phyloP scores from a whole-genome alignment of 2,888 invertebrate genomes.

The Platycheirus albimanus region DNA sequence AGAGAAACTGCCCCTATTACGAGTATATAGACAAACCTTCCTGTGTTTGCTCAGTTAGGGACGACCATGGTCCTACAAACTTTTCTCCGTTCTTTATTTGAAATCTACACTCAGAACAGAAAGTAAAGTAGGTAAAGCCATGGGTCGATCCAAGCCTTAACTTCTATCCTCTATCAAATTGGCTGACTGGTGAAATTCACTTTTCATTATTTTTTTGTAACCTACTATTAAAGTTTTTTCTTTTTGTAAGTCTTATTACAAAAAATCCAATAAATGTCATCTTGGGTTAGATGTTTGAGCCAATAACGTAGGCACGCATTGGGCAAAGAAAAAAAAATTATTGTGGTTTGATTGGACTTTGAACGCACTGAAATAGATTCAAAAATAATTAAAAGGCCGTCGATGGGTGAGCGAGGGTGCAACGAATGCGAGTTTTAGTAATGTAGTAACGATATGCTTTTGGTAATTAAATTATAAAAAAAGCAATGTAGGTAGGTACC shows the following conservation, averaged over 20 bases:
- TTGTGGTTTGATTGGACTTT: conserved; percentile 33
- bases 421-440: neutral
- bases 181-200: conserved; percentile 9
- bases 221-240: neutral
- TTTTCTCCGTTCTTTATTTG: too few species aligned
- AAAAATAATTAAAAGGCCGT: neutral
- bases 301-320: neutral
- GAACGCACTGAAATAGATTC: conserved; percentile 1
- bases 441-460: too few species aligned
- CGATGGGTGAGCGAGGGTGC: conserved; percentile 5
- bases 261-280: conserved; percentile 13
- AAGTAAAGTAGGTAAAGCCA: too few species aligned
- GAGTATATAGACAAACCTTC: too few species aligned
- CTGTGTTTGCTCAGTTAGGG: too few species aligned
- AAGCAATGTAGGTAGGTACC: too few species aligned
- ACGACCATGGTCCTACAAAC: too few species aligned
- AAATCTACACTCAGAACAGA: too few species aligned
- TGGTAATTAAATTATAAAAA: too few species aligned
- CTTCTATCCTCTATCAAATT: too few species aligned
- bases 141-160: too few species aligned
- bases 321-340: conserved; percentile 20
- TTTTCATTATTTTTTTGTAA: neutral
- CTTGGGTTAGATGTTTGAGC: conserved; percentile 20
- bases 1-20: too few species aligned
- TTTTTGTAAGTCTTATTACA: neutral